A percentile compares a stretch with the other conserved stretches of the same genome.
Evolutionary conservation across 2,113 vertebrate genomes (phyloP).

Genomic region (Panthera tigris): DNA sequence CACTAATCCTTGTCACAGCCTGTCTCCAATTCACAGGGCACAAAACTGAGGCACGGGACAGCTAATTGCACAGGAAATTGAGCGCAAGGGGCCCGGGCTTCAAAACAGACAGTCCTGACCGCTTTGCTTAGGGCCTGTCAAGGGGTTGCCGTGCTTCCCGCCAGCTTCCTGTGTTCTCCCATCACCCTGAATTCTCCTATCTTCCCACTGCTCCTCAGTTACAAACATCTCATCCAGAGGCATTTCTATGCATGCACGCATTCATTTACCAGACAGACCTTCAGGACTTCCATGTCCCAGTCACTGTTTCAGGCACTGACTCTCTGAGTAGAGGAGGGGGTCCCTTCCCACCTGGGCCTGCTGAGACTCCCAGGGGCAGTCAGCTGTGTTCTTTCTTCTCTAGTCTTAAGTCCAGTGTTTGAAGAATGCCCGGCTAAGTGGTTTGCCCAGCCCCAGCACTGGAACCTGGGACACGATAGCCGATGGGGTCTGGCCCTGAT

Average conservation of each 20-base stretch:
- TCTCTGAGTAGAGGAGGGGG: neutral
- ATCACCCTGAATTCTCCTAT: accelerated
- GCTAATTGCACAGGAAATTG: neutral
- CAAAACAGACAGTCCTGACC: neutral
- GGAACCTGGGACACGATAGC: neutral
- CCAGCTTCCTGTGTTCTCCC: neutral
- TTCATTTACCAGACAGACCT: neutral
- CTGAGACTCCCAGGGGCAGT: neutral
- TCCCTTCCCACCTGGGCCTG: neutral
- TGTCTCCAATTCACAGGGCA: neutral
- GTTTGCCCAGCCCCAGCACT: neutral
- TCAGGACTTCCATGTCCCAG: neutral
- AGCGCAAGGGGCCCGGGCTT: neutral
- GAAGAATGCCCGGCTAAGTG: neutral
- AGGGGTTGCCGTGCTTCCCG: accelerated
- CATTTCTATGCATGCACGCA: neutral
- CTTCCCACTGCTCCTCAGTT: neutral
- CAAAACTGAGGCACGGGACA: neutral
- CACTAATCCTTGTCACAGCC: neutral
- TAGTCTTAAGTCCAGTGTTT: neutral
- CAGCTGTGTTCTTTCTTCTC: neutral
- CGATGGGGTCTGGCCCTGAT: neutral
- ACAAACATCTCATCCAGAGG: neutral
- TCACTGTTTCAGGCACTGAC: neutral
- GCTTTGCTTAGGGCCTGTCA: neutral